Evolutionary conservation across 2,888 invertebrate species (phyloP).

Genomic region (Cryptus viduatorius): DNA sequence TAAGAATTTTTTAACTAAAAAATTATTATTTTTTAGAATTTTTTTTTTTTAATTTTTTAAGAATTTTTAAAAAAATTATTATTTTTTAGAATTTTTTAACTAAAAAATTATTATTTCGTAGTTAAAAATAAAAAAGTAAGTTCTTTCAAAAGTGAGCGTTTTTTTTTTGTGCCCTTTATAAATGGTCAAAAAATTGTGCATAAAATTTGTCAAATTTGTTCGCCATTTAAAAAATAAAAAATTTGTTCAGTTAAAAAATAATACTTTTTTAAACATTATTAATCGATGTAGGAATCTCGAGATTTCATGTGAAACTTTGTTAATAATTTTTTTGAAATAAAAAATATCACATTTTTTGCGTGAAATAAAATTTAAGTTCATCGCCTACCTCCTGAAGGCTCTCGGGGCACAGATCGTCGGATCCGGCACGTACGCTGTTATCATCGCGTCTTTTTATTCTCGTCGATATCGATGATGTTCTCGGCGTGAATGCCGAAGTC

Average conservation of each 20-base stretch:
- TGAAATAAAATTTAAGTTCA: background rate
- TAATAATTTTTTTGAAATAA: background rate
- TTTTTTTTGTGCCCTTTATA: background rate
- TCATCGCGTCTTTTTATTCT: conserved; percentile 75
- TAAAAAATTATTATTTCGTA: background rate
- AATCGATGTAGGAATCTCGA: background rate
- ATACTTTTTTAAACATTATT: background rate
- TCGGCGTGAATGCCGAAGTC: conserved; percentile 79
- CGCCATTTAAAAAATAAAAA: background rate
- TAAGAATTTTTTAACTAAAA: background rate
- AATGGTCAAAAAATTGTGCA: background rate
- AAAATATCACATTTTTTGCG: background rate
- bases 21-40: background rate
- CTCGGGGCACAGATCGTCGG: conserved; percentile 75
- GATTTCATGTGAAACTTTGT: background rate
- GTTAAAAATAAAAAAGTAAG: background rate
- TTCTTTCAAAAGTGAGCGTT: background rate
- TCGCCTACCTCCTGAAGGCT: conserved; percentile 77
- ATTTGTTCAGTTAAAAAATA: background rate
- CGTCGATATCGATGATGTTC: conserved; percentile 75
- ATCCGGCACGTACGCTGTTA: conserved; percentile 39
- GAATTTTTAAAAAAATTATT: too few relatives aligned
- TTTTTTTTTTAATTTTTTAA: too few relatives aligned
- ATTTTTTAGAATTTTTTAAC: too few relatives aligned
- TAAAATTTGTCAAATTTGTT: background rate